Evolutionary conservation across 2,888 invertebrate species (phyloP), one percentile per base, ranked within the genome.

Genomic region (Empis livida): DNA sequence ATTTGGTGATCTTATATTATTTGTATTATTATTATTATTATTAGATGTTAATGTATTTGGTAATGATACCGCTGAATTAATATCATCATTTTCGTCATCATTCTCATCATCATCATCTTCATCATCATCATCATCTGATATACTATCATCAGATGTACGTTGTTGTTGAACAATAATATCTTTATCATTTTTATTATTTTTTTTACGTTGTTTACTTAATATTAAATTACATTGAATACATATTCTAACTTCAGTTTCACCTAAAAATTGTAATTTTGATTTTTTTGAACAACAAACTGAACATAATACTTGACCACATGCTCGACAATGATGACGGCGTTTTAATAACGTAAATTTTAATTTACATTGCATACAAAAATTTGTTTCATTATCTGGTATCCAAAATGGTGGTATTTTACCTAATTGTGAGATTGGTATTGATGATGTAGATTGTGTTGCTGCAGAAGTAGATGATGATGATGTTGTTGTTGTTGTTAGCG

Each of bases 261-360:
- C 79, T 62, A 87, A 72, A 64, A 87, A 89, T 51, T 79, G 77
- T 48, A 90, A 69, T 55, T 76, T 76, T 52, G 79, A 79, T 61
- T 79, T 82, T 62, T 80, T 73, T 47, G 77, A 80, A 60, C 88
- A 88, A 63, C 89, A 90, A 50, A 79, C 76, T 27, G 81, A 80
- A 67, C 88, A 89, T 15, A 89, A 70, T 3, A 91, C 84, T 71
- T 83, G 78, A 52, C 90, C 90, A 63, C 90, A 91, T 42, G 88
- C 87, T 45, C 91, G 73, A 62, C 91, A 92, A 67, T 92, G 91
- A 68, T 93, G 92, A 35, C 91, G 73, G 40, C 90, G 74, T 63
- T 83, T 84, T 44, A 90, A 76, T 53, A 91, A 76, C 1, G 84
- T 88, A 65, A 91, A 93, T 65, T 80, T 84, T 42, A 74, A 67